Conservation (phyloP, 2,113 vertebrate genomes). For the Rutilus rutilus region DNA sequence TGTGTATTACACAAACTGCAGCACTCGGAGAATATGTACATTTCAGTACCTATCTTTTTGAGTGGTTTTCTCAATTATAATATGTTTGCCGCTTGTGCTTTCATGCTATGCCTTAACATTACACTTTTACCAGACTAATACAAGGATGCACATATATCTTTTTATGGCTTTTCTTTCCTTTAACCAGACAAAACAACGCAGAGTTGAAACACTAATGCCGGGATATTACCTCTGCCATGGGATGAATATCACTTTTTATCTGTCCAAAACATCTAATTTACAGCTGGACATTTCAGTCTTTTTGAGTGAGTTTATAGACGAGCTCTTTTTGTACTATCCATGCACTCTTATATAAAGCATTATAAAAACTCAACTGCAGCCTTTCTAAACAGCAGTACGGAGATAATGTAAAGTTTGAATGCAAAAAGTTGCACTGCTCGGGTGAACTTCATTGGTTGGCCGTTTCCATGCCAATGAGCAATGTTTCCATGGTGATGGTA, state of each 20-base stretch:
- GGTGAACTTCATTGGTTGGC: slow-evolving; percentile 27
- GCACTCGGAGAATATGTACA: neutral
- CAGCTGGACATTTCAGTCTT: neutral
- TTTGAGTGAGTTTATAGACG: neutral
- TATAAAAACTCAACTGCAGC: neutral
- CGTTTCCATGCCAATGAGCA: slow-evolving; percentile 52
- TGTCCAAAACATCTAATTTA: neutral
- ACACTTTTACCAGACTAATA: neutral
- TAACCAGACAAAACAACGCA: neutral
- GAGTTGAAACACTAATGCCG: neutral
- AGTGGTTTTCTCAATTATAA: neutral
- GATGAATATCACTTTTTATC: neutral
- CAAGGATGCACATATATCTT: neutral
- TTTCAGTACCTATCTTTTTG: neutral
- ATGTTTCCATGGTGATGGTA: slow-evolving; percentile 49
- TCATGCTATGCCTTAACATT: neutral
- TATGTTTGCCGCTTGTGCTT: neutral
- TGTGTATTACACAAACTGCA: neutral
- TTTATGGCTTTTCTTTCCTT: neutral
- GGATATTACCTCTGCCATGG: neutral
- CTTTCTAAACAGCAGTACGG: neutral
- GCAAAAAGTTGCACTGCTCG: neutral
- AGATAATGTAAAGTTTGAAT: slow-evolving; percentile 1
- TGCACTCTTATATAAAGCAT: neutral
- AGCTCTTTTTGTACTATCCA: neutral